Evolutionary conservation across 2,888 invertebrate genomes (phyloP).

Genomic region (Luperina nickerlii): DNA sequence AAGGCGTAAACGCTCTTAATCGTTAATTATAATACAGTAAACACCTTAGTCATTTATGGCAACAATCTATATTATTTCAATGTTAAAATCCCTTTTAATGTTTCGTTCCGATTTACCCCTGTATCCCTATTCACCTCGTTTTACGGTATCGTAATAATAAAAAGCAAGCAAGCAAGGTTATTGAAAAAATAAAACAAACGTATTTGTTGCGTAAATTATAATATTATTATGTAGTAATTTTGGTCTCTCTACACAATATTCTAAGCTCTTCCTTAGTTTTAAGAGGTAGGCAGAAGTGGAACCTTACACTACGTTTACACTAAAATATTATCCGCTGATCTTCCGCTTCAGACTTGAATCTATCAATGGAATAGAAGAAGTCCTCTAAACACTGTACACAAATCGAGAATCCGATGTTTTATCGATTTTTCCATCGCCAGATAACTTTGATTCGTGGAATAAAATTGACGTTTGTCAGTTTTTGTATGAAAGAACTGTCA

Average conservation of each 20-base stretch:
- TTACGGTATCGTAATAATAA: background rate
- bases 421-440: background rate
- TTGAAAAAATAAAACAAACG: constrained; percentile 19
- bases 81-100: no score
- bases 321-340: background rate
- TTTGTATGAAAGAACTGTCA: background rate
- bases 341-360: background rate
- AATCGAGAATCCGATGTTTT: background rate
- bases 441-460: background rate
- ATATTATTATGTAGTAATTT: constrained; percentile 34
- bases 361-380: background rate
- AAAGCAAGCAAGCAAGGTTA: no score
- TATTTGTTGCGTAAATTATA: constrained; percentile 27
- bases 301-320: background rate
- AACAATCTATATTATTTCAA: no score
- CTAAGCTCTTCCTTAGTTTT: constrained; percentile 23
- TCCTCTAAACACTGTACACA: background rate
- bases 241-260: constrained; percentile 43
- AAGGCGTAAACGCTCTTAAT: no score
- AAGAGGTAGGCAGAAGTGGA: constrained; percentile 3
- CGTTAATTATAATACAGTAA: no score
- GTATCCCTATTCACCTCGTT: no score
- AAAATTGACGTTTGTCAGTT: background rate
- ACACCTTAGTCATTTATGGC: no score
- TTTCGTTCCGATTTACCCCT: no score